A percentile compares a stretch with the other conserved stretches of the same genome.
Conservation (phyloP, 2,888 invertebrate genomes). For the Poecilobothrus nobilitatus region DNA sequence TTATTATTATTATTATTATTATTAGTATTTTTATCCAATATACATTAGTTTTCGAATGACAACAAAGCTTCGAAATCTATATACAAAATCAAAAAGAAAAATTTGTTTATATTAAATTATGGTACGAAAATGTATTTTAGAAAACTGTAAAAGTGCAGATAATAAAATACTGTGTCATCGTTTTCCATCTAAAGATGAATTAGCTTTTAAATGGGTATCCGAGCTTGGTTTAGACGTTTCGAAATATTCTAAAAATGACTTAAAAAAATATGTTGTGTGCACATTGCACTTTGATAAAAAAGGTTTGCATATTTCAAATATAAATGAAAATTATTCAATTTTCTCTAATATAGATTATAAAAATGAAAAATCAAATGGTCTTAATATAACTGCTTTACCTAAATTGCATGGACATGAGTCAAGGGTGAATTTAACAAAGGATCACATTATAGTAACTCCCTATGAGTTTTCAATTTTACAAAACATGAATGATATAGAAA, state of each 20-base stretch:
- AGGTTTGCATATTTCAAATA: too few species aligned
- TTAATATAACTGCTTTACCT: neutral
- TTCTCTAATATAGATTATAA: neutral
- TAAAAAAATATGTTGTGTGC: neutral
- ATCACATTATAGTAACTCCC: neutral
- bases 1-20: too few species aligned
- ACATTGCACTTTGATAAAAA: slow-evolving; percentile 10
- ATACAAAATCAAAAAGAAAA: too few species aligned
- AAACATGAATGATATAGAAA: neutral
- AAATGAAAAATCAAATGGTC: neutral
- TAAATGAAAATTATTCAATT: too few species aligned
- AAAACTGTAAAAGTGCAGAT: neutral
- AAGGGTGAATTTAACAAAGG: neutral
- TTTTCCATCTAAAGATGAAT: neutral
- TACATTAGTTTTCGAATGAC: too few species aligned
- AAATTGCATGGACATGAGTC: neutral
- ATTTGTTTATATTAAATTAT: neutral
- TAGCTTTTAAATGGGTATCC: neutral
- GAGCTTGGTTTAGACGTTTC: neutral
- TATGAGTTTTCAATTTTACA: neutral
- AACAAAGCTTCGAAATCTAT: too few species aligned
- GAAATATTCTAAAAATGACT: neutral
- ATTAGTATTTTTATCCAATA: too few species aligned
- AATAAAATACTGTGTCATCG: neutral
- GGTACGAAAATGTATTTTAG: neutral